These are phyloP conservation scores for Rousettus leschenaultii DNA, from an alignment of 2,113 vertebrate genomes.

Conservation along the genomic window DNA sequence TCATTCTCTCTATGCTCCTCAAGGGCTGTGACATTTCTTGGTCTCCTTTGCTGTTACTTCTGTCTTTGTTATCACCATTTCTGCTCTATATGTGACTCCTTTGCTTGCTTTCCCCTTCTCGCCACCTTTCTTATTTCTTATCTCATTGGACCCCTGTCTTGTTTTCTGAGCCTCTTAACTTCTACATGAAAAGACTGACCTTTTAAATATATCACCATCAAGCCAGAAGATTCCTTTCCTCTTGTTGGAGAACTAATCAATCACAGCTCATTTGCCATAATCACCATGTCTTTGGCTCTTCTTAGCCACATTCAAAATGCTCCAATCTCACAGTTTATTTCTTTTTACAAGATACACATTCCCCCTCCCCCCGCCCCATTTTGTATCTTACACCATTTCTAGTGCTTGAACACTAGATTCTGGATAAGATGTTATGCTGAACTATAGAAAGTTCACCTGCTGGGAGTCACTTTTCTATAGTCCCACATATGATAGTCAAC, in stretches of 20 bases:
- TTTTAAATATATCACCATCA: background rate
- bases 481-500: background rate
- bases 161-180: background rate
- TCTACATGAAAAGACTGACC: background rate
- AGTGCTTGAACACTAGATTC: background rate
- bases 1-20: background rate
- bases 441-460: background rate
- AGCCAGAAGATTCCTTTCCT: background rate
- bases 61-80: background rate
- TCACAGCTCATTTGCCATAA: background rate
- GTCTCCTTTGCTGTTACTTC: background rate
- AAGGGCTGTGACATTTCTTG: background rate
- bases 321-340: background rate
- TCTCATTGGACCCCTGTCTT: background rate
- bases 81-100: background rate
- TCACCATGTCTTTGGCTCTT: background rate
- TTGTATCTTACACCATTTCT: background rate
- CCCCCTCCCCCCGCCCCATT: background rate
- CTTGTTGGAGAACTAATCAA: constrained; percentile 21
- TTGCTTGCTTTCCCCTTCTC: background rate
- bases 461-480: background rate
- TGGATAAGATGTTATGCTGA: background rate
- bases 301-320: background rate
- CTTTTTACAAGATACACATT: background rate
- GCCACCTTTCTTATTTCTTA: background rate